These are phyloP conservation scores for Hirtodrosophila histrioides DNA, from an alignment of 2,888 invertebrate genomes.

Conservation along the genomic window DNA sequence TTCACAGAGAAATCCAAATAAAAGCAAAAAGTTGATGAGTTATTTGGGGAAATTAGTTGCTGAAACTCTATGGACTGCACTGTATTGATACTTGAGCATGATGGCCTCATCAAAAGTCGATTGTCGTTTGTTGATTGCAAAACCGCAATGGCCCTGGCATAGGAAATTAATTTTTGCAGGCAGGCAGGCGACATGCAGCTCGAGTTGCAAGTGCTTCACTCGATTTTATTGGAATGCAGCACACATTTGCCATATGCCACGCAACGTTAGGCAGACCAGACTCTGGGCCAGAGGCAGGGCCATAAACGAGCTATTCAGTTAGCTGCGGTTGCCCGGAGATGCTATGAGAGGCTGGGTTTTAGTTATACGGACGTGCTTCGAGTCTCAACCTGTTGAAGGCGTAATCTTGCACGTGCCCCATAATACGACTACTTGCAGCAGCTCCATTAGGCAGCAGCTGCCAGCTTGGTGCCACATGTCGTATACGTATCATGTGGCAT, in stretches of 20 bases:
- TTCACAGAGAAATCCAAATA: too few species aligned
- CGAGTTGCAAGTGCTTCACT: slow-evolving; percentile 38
- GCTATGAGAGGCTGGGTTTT: slow-evolving; percentile 8
- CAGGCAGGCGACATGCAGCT: slow-evolving; percentile 9
- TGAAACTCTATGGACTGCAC: background rate
- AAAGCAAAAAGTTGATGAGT: background rate
- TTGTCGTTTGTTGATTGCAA: slow-evolving; percentile 24
- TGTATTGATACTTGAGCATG: slow-evolving; percentile 20
- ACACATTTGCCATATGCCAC: slow-evolving; percentile 66
- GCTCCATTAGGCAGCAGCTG: slow-evolving; percentile 53
- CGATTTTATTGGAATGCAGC: slow-evolving; percentile 73
- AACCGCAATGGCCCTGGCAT: slow-evolving; percentile 24
- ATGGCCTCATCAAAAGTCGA: slow-evolving; percentile 26
- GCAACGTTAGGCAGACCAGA: slow-evolving; percentile 47
- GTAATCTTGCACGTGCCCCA: slow-evolving; percentile 10
- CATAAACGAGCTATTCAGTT: slow-evolving; percentile 39
- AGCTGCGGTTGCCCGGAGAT: slow-evolving; percentile 13
- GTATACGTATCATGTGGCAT: slow-evolving; percentile 37
- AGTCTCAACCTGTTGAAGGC: slow-evolving; percentile 65
- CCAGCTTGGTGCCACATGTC: slow-evolving; percentile 14
- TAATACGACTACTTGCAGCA: slow-evolving; percentile 13
- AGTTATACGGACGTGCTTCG: slow-evolving; percentile 38
- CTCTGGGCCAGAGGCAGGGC: slow-evolving; percentile 10
- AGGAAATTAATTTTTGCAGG: slow-evolving; percentile 39
- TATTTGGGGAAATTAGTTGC: background rate